Conservation (phyloP, 2,888 invertebrate genomes). For the Microchrysa polita region DNA sequence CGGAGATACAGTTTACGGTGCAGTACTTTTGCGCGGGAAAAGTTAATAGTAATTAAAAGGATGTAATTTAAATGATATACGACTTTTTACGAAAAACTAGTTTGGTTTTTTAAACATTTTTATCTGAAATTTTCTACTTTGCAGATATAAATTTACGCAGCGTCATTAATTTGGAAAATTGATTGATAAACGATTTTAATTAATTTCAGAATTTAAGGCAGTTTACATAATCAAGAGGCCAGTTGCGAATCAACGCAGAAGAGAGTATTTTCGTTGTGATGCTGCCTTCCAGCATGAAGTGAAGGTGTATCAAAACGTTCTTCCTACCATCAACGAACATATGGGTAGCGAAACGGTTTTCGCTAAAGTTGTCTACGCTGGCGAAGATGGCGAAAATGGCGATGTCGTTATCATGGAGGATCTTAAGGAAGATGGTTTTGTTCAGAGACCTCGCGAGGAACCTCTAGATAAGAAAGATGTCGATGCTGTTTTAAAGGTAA, state of each 20-base stretch:
- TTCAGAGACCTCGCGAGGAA: conserved; percentile 58
- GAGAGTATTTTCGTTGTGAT: conserved; percentile 60
- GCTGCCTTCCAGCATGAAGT: conserved; percentile 62
- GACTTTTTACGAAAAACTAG: too few relatives aligned
- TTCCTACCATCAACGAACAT: conserved; percentile 56
- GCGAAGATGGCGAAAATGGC: conserved; percentile 55
- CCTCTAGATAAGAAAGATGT: conserved; percentile 59
- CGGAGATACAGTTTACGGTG: too few relatives aligned
- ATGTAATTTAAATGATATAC: too few relatives aligned
- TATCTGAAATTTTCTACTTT: too few relatives aligned
- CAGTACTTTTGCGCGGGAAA: too few relatives aligned
- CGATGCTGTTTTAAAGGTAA: conserved; percentile 60
- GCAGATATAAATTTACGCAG: too few relatives aligned
- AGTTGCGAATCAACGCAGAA: conserved; percentile 59
- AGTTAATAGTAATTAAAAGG: too few relatives aligned
- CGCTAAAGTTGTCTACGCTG: conserved; percentile 59
- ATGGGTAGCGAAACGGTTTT: conserved; percentile 53
- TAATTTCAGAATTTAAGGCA: conserved; percentile 47
- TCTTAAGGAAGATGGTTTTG: conserved; percentile 56
- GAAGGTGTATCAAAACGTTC: conserved; percentile 58
- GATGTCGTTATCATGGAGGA: conserved; percentile 60
- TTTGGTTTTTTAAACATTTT: too few relatives aligned
- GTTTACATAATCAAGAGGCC: conserved; percentile 61
- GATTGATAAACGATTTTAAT: too few relatives aligned
- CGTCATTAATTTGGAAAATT: too few relatives aligned